These are phyloP conservation scores for Diplodus sargus DNA, from an alignment of 2,797 vertebrate genomes.

Conservation along the genomic window DNA sequence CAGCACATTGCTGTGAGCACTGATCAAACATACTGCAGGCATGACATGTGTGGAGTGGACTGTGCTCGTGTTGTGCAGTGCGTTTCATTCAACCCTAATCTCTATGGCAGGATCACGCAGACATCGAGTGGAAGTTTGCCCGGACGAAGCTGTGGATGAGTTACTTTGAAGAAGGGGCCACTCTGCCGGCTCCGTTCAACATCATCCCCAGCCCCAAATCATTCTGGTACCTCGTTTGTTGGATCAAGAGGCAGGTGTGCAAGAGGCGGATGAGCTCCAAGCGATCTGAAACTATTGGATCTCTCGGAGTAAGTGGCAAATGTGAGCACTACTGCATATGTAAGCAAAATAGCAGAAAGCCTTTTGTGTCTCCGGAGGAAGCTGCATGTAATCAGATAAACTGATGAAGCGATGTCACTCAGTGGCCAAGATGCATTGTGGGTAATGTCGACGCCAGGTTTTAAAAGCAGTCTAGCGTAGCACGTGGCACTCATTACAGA, in stretches of 20 bases:
- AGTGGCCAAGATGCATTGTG: too few species aligned
- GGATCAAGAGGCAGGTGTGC: conserved; percentile 92
- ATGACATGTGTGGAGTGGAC: neutral
- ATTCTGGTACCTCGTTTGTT: conserved; percentile 93
- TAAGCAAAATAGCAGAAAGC: too few species aligned
- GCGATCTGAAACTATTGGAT: conserved; percentile 91
- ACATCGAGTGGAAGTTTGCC: conserved; percentile 99
- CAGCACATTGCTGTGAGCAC: conserved; percentile 96
- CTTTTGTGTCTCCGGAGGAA: too few species aligned
- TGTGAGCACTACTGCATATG: too few species aligned
- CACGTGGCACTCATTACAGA: too few species aligned
- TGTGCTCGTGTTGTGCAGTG: neutral
- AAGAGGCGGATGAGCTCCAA: conserved; percentile 88
- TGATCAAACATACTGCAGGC: neutral
- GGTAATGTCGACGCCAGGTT: too few species aligned
- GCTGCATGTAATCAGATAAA: too few species aligned
- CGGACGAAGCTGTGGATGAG: conserved; percentile 99
- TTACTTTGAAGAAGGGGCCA: conserved; percentile 99
- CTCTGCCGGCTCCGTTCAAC: conserved; percentile 96
- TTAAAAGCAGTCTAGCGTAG: too few species aligned
- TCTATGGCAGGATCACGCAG: conserved; percentile 92
- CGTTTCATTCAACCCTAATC: conserved; percentile 1
- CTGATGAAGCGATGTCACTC: too few species aligned
- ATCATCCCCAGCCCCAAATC: conserved; percentile 97
- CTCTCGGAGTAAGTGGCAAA: conserved; percentile 89